phyloP scores from a whole-genome alignment of 2,113 vertebrate species.

The Nannospalax galili region DNA sequence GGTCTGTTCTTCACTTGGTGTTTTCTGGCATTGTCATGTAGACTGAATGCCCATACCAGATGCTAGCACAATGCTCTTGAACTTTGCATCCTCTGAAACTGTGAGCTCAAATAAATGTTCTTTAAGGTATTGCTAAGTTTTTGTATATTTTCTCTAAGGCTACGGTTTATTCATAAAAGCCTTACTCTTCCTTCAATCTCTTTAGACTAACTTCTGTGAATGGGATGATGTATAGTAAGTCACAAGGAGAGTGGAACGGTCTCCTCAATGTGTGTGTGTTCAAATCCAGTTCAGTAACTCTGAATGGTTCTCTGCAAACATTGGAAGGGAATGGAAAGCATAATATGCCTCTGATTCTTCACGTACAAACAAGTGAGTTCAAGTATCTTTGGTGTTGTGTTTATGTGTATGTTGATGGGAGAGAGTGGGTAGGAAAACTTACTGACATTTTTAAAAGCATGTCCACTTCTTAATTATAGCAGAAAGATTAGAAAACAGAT shows the following conservation, averaged over 20 bases:
- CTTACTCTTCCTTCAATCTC: neutral
- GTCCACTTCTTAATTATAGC: neutral
- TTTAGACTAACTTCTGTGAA: neutral
- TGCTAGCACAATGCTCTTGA: neutral
- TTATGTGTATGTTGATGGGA: neutral
- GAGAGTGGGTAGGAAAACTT: neutral
- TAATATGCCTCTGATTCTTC: neutral
- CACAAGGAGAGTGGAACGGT: neutral
- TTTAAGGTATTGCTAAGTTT: neutral
- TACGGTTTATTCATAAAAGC: neutral
- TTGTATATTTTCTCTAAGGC: neutral
- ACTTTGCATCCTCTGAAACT: neutral
- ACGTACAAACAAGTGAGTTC: neutral
- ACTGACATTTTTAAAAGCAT: neutral
- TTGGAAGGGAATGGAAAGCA: neutral
- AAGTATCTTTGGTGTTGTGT: neutral
- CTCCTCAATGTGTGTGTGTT: neutral
- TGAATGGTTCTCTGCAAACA: neutral
- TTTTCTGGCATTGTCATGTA: neutral
- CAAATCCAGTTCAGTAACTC: neutral
- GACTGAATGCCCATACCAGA: neutral
- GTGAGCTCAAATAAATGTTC: neutral
- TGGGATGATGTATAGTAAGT: rapidly evolving
- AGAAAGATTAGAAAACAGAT: neutral
- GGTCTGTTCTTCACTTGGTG: neutral